Conservation (phyloP, 2,113 vertebrate species). For the Nymphicus hollandicus region DNA sequence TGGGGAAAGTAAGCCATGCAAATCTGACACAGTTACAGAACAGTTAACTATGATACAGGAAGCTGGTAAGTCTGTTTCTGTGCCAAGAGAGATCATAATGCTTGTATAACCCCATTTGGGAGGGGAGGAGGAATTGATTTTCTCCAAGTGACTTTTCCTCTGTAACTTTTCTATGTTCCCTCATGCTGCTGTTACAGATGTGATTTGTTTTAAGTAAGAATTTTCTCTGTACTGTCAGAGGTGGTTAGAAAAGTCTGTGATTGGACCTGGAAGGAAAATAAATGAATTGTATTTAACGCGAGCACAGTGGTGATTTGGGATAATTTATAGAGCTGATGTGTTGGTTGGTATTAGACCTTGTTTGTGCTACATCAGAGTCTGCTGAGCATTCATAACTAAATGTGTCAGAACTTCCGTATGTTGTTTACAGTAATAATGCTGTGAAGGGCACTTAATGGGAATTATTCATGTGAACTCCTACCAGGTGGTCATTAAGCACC, state of each 20-base stretch:
- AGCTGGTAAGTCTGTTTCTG: background rate
- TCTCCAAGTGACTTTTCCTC: background rate
- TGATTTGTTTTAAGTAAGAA: background rate
- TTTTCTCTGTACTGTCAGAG: background rate
- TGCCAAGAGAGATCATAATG: background rate
- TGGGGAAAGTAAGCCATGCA: background rate
- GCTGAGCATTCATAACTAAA: background rate
- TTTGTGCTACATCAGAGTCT: background rate
- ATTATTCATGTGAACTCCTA: background rate
- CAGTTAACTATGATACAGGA: background rate
- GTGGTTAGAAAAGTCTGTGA: background rate
- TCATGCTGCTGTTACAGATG: background rate
- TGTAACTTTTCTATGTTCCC: background rate
- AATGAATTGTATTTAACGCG: background rate
- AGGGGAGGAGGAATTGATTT: background rate
- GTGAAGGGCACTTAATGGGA: background rate
- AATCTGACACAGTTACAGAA: background rate
- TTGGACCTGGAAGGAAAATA: background rate
- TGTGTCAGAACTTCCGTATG: background rate
- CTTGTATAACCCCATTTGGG: background rate
- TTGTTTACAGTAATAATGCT: background rate
- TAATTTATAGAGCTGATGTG: background rate
- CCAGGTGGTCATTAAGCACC: constrained; percentile 5
- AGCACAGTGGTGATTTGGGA: background rate
- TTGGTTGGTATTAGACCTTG: background rate